phyloP scores from a whole-genome alignment of 2,797 vertebrate genomes.

The Phataginus tricuspis region DNA sequence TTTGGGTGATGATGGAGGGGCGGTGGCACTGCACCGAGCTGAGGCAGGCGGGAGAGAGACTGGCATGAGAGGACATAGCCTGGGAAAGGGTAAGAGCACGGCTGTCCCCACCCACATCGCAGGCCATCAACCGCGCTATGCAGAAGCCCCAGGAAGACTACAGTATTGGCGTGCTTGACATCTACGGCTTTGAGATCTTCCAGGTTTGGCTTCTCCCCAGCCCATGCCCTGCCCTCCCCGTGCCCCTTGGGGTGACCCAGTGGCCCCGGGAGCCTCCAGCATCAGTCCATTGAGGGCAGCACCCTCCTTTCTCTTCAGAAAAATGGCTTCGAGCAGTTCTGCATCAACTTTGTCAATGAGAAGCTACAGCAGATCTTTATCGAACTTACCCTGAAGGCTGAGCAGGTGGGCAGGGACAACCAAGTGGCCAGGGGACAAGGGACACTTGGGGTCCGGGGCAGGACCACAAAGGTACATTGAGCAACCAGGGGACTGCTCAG shows the following conservation, averaged over 20 bases:
- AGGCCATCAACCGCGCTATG: conserved; percentile 97
- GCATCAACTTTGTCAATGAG: conserved; percentile 99
- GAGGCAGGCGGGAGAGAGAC: background rate
- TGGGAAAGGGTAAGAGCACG: background rate
- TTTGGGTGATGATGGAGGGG: background rate
- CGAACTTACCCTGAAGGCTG: conserved; percentile 97
- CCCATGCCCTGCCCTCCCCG: background rate
- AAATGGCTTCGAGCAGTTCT: conserved; percentile 99
- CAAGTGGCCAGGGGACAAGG: background rate
- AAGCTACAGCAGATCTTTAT: conserved; percentile 99
- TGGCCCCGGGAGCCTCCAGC: background rate
- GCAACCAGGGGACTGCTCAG: background rate
- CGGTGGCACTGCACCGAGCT: background rate
- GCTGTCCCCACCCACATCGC: background rate
- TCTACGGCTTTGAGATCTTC: conserved; percentile 99
- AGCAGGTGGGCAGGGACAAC: conserved; percentile 90
- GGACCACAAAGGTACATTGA: background rate
- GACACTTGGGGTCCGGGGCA: background rate
- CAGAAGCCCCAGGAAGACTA: conserved; percentile 95
- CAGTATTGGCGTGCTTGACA: conserved; percentile 96
- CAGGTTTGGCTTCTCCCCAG: conserved; percentile 86
- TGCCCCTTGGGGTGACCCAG: background rate
- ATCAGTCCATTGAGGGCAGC: background rate
- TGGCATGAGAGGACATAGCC: background rate
- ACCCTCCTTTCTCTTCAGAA: conserved; percentile 85